These are phyloP conservation scores for Alectoris magna DNA, from an alignment of 2,797 vertebrate species.

Conservation along the genomic window DNA sequence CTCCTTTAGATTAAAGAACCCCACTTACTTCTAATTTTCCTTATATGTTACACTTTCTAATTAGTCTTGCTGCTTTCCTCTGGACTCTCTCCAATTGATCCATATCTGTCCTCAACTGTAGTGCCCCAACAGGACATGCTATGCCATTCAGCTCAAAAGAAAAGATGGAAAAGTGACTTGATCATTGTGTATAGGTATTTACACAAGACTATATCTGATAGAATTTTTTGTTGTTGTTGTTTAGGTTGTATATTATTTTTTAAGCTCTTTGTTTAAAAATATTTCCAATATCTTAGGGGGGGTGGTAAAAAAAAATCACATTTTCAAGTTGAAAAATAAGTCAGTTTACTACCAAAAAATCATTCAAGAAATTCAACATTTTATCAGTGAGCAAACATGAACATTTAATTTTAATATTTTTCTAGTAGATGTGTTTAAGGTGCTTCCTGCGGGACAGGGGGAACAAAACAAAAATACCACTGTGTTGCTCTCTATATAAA, in stretches of 20 bases:
- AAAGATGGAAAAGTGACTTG: slow-evolving; percentile 54
- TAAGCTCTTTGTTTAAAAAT: not conserved
- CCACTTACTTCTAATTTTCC: slow-evolving; percentile 69
- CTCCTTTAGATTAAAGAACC: slow-evolving; percentile 58
- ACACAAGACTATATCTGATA: not conserved
- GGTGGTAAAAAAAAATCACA: not conserved
- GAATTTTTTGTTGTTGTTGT: not conserved
- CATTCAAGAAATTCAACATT: not conserved
- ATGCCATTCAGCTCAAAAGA: slow-evolving; percentile 63
- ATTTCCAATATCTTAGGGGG: not conserved
- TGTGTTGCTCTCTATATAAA: not conserved
- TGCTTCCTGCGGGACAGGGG: not conserved
- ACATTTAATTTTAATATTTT: not conserved
- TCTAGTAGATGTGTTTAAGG: not conserved
- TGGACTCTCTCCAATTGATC: slow-evolving; percentile 58
- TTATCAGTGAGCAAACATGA: not conserved
- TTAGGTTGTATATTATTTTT: not conserved
- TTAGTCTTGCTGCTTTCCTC: slow-evolving; percentile 58
- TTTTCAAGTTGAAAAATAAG: not conserved
- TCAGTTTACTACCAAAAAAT: not conserved
- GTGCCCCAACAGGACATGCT: slow-evolving; percentile 51
- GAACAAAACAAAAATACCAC: not conserved
- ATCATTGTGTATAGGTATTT: slow-evolving; percentile 38
- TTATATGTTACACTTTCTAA: slow-evolving; percentile 62
- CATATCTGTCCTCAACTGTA: slow-evolving; percentile 67